Evolutionary conservation across 2,888 invertebrate species (phyloP).

Genomic region (Trichacis sp.): DNA sequence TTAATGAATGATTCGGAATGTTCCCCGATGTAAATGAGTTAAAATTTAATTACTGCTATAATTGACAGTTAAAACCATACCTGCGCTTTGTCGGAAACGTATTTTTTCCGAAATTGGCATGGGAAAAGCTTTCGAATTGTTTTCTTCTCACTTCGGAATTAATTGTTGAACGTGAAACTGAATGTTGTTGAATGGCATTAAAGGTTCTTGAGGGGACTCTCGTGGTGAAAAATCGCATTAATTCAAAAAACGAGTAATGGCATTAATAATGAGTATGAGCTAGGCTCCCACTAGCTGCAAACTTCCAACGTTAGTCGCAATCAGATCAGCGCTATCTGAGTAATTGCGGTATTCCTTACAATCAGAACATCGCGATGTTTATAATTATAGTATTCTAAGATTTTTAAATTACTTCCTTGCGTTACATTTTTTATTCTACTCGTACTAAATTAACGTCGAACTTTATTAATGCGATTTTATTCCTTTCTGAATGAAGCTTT

Average conservation of each 20-base stretch:
- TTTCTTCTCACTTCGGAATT: too few species aligned
- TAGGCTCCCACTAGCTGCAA: conserved; percentile 46
- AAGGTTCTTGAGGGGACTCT: conserved; percentile 29
- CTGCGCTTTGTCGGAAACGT: too few species aligned
- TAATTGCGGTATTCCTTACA: conserved; percentile 47
- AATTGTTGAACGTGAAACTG: conserved; percentile 35
- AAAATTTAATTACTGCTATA: too few species aligned
- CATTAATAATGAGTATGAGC: conserved; percentile 44
- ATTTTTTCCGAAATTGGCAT: too few species aligned
- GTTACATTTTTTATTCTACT: conserved; percentile 24
- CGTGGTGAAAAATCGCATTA: conserved; percentile 39
- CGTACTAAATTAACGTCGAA: conserved; percentile 41
- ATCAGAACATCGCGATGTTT: conserved; percentile 46
- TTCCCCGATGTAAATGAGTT: too few species aligned
- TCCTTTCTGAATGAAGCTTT: not conserved
- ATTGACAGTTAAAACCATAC: too few species aligned
- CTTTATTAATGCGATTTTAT: conserved; percentile 41
- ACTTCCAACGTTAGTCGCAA: conserved; percentile 46
- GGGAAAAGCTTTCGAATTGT: too few species aligned
- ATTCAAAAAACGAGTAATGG: conserved; percentile 46
- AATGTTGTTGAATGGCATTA: conserved; percentile 28
- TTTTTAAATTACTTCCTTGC: conserved; percentile 44
- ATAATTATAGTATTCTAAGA: conserved; percentile 47
- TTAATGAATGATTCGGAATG: too few species aligned
- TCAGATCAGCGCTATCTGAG: conserved; percentile 46